These are phyloP conservation scores for Callorhinus ursinus DNA, from an alignment of 2,113 vertebrate genomes.

Conservation along the genomic window DNA sequence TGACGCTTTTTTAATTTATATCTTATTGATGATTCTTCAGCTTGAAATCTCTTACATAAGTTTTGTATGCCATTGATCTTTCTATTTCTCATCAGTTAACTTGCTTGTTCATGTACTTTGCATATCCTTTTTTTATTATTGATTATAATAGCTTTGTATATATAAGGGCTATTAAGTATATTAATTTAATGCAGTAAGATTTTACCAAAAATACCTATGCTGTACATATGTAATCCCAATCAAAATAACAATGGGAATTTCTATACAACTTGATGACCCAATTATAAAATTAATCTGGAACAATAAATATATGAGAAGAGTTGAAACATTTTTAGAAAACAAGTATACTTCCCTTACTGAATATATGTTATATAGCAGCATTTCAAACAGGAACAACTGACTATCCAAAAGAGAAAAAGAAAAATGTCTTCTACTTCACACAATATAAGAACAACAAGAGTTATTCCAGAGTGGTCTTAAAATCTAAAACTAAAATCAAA, in stretches of 20 bases:
- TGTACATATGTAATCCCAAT: not conserved
- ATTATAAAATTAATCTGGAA: conserved; percentile 25
- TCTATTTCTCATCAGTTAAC: not conserved
- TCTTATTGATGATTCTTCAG: not conserved
- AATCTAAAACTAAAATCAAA: conserved; percentile 9
- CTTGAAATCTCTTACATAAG: not conserved
- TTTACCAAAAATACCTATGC: not conserved
- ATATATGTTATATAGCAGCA: not conserved
- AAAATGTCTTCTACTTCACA: not conserved
- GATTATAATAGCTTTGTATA: not conserved
- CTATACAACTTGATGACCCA: not conserved
- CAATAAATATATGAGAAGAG: not conserved
- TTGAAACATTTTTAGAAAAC: not conserved
- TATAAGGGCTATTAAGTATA: not conserved
- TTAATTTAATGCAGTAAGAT: not conserved
- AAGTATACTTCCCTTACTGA: not conserved
- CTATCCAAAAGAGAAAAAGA: not conserved
- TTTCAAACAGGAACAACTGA: not conserved
- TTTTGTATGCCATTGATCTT: not conserved
- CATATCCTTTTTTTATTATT: not conserved
- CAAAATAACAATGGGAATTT: conserved; percentile 14
- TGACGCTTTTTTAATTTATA: not conserved
- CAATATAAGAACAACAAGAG: not conserved
- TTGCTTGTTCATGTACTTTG: not conserved
- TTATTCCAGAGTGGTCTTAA: not conserved